These are phyloP conservation scores for Galbula dea DNA, from an alignment of 2,113 vertebrate genomes.

Conservation along the genomic window DNA sequence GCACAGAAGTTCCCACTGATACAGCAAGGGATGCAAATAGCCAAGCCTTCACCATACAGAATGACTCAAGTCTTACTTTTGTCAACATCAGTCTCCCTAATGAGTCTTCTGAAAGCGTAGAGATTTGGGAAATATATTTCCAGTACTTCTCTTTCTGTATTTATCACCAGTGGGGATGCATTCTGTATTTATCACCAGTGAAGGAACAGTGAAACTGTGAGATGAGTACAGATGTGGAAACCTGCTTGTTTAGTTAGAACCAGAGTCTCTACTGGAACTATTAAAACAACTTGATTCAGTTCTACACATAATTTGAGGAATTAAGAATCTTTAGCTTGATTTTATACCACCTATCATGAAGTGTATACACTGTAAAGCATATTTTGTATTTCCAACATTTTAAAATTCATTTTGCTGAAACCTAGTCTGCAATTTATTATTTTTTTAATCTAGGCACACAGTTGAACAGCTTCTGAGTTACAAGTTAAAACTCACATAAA, in stretches of 20 bases:
- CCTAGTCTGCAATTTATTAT: background rate
- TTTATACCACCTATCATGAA: background rate
- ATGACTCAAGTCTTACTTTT: background rate
- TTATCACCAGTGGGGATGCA: rapidly evolving
- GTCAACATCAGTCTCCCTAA: background rate
- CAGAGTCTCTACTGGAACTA: background rate
- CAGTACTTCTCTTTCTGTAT: background rate
- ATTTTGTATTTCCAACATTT: background rate
- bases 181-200: background rate
- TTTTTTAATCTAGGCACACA: background rate
- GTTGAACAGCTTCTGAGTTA: background rate
- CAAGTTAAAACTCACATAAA: background rate
- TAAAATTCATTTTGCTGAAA: background rate
- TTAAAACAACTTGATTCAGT: background rate
- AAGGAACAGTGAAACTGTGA: background rate
- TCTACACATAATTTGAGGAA: background rate
- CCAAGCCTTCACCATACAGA: background rate
- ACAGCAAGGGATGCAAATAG: background rate
- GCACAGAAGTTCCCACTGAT: background rate
- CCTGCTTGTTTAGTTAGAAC: background rate
- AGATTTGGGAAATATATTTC: background rate
- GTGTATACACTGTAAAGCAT: background rate
- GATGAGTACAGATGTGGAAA: background rate
- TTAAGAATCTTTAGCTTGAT: background rate
- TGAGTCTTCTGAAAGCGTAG: background rate